Base-by-base conservation (phyloP, 2,113 vertebrate genomes). In the Plecturocebus donacophilus region DNA sequence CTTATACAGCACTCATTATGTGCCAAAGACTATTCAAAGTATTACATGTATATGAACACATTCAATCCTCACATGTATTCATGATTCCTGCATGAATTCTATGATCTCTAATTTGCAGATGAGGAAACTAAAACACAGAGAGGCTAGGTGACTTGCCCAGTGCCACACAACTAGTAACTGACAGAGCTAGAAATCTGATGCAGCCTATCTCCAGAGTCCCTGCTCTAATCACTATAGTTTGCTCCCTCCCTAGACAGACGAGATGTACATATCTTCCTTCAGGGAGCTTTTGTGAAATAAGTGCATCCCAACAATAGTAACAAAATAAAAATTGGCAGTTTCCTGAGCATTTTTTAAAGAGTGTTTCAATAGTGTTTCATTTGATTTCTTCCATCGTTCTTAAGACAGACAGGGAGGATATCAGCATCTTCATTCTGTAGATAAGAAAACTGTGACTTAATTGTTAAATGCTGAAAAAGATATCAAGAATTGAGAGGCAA, bases 401-500 rank as follows among this genome's bases (percentile, higher is more conserved):
- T 20, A 81, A 87, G 27, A 86, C 66, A 91, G 56, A 75, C 6
- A 58, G 23, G 30, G 14, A 90, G 76, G 64, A 84, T n/a, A 94
- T 42, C 47, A 79, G 20, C 30, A 68, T 93, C 77, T 97, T 77
- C 45, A 52, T 58, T 47, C 42, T 40, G 56, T 71, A 79, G 14
- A 87, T 76, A 49, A 87, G 40, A 66, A 16, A 54, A 49, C 10
- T 32, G 21, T 49, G 42, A 45, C 32, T 85, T 89, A 86, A 73
- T 84, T 89, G 90, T 83, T 68, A 95, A 94, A 30, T 93, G 17
- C 68, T 83, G 23, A 82, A 94, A 96, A 90, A 5, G 1, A 56
- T 61, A 79, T 27, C 52, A 58, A 92, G 91, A 96, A 35, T 30
- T 90, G 84, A 96, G 49, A 88, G 80, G 17, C 71, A 84, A 95